Percentiles rank a stretch among this genome's conserved stretches.
Evolutionary conservation across 2,797 vertebrate genomes (phyloP).

Genomic region (Delichon dasypus): DNA sequence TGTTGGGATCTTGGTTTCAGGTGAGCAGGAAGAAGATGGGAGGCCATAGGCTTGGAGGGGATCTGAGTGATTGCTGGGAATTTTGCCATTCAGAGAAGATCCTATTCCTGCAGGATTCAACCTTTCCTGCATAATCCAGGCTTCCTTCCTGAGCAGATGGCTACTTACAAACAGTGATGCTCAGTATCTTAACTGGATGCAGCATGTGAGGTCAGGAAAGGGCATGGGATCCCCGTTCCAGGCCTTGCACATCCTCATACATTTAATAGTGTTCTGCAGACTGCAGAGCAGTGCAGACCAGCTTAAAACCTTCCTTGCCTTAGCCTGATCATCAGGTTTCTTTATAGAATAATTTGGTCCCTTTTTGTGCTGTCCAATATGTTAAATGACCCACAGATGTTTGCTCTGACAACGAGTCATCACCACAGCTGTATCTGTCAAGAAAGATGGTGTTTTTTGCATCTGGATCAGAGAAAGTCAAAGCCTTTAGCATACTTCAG

Average conservation of each 20-base stretch:
- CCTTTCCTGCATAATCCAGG: neutral
- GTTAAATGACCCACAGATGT: conserved; percentile 20
- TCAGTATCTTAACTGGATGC: neutral
- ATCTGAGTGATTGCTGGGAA: neutral
- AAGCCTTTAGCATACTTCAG: neutral
- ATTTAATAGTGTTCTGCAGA: neutral
- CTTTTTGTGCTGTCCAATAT: neutral
- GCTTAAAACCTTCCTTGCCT: neutral
- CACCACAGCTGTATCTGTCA: neutral
- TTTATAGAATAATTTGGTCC: neutral
- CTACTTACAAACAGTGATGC: neutral
- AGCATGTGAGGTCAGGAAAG: neutral
- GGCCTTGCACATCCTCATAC: neutral
- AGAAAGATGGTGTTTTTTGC: neutral
- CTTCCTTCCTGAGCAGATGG: neutral
- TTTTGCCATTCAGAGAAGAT: neutral
- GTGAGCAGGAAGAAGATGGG: neutral
- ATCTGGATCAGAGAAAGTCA: neutral
- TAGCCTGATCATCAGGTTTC: neutral
- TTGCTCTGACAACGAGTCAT: neutral
- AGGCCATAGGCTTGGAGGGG: neutral
- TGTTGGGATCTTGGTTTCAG: neutral
- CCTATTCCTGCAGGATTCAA: neutral
- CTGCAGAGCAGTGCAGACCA: neutral
- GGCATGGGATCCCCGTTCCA: neutral